A percentile compares a stretch with the other conserved stretches of the same genome.
Conservation (phyloP, 2,888 invertebrate genomes). For the Orthosia gothica region DNA sequence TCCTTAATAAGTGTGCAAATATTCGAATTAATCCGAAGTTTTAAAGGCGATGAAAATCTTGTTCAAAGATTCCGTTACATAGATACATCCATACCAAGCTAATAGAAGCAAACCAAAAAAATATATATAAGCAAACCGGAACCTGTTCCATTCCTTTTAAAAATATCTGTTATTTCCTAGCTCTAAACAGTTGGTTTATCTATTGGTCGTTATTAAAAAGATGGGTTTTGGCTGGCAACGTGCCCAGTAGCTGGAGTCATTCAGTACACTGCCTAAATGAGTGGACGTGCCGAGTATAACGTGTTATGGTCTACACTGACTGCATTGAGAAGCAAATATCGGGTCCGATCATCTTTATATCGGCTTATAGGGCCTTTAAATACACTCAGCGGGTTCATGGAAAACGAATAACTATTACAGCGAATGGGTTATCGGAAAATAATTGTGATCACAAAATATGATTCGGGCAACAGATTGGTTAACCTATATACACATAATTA, state of each 20-base stretch:
- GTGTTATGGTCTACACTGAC: conserved; percentile 23
- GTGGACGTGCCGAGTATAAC: conserved; percentile 31
- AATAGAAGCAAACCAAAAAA: not conserved
- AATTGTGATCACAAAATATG: too few species aligned
- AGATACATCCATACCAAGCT: too few species aligned
- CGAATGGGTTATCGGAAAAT: not conserved
- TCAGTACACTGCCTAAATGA: conserved; percentile 34
- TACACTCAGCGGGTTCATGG: not conserved
- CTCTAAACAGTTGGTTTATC: conserved; percentile 52
- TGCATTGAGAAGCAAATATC: conserved; percentile 5
- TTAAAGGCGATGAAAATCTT: too few species aligned
- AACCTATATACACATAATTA: too few species aligned
- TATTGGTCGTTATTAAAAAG: conserved; percentile 59
- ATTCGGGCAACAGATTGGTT: too few species aligned
- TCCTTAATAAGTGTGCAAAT: too few species aligned
- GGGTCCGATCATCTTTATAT: conserved; percentile 4
- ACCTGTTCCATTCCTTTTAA: not conserved
- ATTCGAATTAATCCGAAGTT: too few species aligned
- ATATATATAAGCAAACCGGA: not conserved
- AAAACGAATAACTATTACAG: not conserved
- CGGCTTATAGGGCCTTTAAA: not conserved
- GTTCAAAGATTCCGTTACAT: too few species aligned
- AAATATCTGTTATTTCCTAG: conserved; percentile 19
- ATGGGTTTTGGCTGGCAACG: conserved; percentile 47
- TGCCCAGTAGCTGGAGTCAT: conserved; percentile 50